Base-by-base conservation (phyloP, 2,797 vertebrate species). In the Crocidura indochinensis region DNA sequence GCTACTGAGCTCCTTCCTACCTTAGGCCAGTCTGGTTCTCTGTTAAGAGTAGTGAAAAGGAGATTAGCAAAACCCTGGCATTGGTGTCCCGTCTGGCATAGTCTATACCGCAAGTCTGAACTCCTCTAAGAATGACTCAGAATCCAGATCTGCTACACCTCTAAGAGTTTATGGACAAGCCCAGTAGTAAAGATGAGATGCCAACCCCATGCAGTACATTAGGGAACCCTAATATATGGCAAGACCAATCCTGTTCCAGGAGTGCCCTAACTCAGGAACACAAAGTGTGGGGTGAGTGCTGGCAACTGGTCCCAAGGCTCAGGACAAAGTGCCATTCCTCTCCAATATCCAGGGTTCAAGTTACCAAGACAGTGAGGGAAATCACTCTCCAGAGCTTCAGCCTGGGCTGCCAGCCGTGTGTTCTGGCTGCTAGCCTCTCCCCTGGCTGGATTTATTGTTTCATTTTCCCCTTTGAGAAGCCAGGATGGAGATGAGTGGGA, bases 341-440 rank as follows among this genome's bases (percentile, higher is more conserved):
- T 77, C 26, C 31, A 56, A 47, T 44, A 60, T 60, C 65, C 83
- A 91, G 91, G 64, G 81, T 24, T 91, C 72, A n/a, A 78, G 31
- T 84, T 69, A 77, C 49, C 76, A 65, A 84, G 60, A 82, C 94
- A 94, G 82, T 53, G 46, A 71, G 27, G 84, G 64, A 91, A 81
- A 72, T 83, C 64, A 69, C 27, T 73, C 51, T 84, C 53, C 20
- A 27, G 53, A 62, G 71, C 10, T 77, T 77, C 22, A 27, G 12
- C 10, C 11, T 5, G 31, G 60, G 51, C 10, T 9, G 44, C 60
- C 12, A 38, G 49, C 38, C 38, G 38, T 38, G 38, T 38, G 38
- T 85, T 73, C 8, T 47, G 64, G 56, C 51, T 47, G 17, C 3
- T 65, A 53, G 49, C 72, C 31, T 84, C 75, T 64, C n/a, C 27